Evolutionary conservation across 2,888 invertebrate species (phyloP).

Genomic region (Tipula helvola): DNA sequence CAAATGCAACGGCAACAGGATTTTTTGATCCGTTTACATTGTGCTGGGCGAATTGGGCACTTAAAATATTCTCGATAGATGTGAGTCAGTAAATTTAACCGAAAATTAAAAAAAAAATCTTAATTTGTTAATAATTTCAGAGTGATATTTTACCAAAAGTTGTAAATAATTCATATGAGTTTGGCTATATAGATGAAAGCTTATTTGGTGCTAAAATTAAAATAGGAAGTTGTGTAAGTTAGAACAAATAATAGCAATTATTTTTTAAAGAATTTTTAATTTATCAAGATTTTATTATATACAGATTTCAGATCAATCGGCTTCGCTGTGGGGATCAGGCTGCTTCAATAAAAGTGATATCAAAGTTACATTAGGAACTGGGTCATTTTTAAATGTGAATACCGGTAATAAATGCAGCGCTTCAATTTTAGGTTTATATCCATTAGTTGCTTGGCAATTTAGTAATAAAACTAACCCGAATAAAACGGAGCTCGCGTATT

Average conservation of each 20-base stretch:
- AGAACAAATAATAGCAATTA: not conserved
- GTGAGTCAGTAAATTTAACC: conserved; percentile 20
- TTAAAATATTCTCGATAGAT: conserved; percentile 53
- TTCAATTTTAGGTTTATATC: conserved; percentile 75
- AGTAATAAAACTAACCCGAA: conserved; percentile 22
- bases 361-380: conserved; percentile 85
- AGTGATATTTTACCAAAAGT: conserved; percentile 63
- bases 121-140: conserved; percentile 33
- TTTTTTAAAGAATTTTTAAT: not conserved
- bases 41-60: conserved; percentile 67
- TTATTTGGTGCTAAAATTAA: conserved; percentile 68
- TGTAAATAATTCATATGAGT: conserved; percentile 62
- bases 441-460: conserved; percentile 73
- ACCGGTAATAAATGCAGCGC: conserved; percentile 66
- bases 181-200: conserved; percentile 50
- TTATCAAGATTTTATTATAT: conserved; percentile 15
- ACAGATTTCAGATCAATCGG: conserved; percentile 54
- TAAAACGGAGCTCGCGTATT: conserved; percentile 47
- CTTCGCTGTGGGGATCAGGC: conserved; percentile 78
- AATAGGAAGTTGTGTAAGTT: conserved; percentile 62
- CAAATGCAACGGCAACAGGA: conserved; percentile 83
- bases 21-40: conserved; percentile 86
- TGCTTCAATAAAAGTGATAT: conserved; percentile 66
- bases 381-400: conserved; percentile 77
- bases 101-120: not conserved